Base-by-base conservation (phyloP, 2,113 vertebrate genomes). In the Centropristis striata region DNA sequence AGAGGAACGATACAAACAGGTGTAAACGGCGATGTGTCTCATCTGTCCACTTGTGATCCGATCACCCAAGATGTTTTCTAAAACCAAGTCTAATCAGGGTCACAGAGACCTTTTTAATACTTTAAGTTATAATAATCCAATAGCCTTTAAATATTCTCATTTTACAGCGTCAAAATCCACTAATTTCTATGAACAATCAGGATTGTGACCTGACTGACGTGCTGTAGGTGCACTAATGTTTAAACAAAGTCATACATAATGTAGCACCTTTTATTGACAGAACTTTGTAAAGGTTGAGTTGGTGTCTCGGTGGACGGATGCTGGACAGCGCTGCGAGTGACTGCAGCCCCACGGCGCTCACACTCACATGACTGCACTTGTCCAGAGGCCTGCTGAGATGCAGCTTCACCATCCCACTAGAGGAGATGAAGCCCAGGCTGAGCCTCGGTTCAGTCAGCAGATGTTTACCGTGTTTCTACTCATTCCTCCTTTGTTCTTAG, bases 351-450 rank as follows among this genome's bases (percentile, higher is more conserved):
- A 59, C 32, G 0, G 51, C 8, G 74, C 57, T 71, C 66, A 57
- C 72, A 32, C 72, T 80, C 61, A n/a, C 49, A 37, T 71, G 68
- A 59, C 14, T n/a, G 2, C 6, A 16, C 76, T 50, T 25, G 70
- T 71, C 39, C 50, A 50, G 65, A 55, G 74, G 69, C 66, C 90
- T 75, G 46, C 78, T 69, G 71, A 75, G 86, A 88, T 88, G 81
- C 73, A 32, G 46, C 78, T 66, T 12, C 86, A 72, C 60, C 81
- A 32, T 6, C 32, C 32, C 69, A 82, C 54, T 68, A 32, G 16
- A 32, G 92, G 94, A 94, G 81, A 93, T 94, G 93, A 86, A 83
- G 47, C 86, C 90, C 69, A 47, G 15, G 80, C 74, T 65, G 20
- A 71, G 78, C 83, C 68, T 49, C 32, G 49, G 54, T 54, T 80